phyloP scores from a whole-genome alignment of 2,888 invertebrate species.

The Scrobipalpa costella region DNA sequence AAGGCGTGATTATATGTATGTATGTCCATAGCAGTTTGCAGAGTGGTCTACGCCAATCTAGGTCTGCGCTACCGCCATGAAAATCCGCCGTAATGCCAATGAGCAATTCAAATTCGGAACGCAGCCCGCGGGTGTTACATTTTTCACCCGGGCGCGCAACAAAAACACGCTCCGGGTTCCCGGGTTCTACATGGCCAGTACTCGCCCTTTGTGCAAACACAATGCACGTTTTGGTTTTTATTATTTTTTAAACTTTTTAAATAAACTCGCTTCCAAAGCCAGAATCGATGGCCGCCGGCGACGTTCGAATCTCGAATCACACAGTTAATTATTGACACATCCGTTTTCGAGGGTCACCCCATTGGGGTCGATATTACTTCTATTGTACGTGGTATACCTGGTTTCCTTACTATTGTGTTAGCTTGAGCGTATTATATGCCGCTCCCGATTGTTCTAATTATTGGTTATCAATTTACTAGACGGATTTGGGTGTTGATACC shows the following conservation, averaged over 20 bases:
- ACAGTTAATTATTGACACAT: conserved; percentile 26
- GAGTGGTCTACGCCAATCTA: too few relatives aligned
- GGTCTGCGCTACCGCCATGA: not conserved
- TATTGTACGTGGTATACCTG: conserved; percentile 9
- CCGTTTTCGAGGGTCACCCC: conserved; percentile 19
- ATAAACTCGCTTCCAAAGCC: not conserved
- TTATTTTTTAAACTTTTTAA: too few relatives aligned
- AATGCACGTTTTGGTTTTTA: conserved; percentile 13
- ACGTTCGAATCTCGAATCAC: conserved; percentile 23
- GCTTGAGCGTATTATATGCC: not conserved
- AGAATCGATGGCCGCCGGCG: conserved; percentile 20
- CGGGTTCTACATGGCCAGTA: conserved; percentile 10
- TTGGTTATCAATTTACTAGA: conserved; percentile 23
- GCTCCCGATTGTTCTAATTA: conserved; percentile 20
- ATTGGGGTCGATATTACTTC: conserved; percentile 12
- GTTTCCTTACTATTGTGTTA: conserved; percentile 20
- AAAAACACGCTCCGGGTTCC: conserved; percentile 18
- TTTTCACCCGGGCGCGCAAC: conserved; percentile 22
- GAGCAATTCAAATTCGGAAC: conserved; percentile 18
- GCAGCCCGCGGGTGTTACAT: conserved; percentile 22
- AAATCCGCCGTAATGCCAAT: too few relatives aligned
- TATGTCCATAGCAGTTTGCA: too few relatives aligned
- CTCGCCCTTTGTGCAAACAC: conserved; percentile 10
- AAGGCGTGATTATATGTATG: too few relatives aligned
- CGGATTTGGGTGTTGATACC: conserved; percentile 10